phyloP scores from a whole-genome alignment of 2,113 vertebrate genomes.

The Grus americana region DNA sequence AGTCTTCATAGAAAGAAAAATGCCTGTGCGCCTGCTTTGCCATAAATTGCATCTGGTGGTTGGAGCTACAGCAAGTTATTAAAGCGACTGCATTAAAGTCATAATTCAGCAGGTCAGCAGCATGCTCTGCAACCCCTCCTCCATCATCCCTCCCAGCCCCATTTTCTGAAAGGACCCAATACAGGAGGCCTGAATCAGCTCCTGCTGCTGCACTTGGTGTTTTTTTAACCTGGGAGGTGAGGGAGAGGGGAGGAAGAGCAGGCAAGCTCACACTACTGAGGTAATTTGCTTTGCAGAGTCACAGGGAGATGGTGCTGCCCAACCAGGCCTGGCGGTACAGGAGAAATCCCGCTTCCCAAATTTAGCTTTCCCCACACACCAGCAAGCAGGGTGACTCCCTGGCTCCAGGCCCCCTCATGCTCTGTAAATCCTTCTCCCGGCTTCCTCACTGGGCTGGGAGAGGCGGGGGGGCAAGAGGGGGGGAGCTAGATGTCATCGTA shows the following conservation, averaged over 20 bases:
- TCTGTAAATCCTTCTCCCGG: not conserved
- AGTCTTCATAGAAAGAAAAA: conserved; percentile 70
- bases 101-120: conserved; percentile 63
- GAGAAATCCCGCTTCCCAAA: not conserved
- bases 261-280: not conserved
- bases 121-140: conserved; percentile 31
- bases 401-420: not conserved
- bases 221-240: not conserved
- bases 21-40: conserved; percentile 56
- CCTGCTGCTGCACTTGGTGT: not conserved
- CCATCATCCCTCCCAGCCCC: conserved; percentile 24
- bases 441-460: not conserved
- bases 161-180: not conserved
- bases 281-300: not conserved
- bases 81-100: conserved; percentile 63
- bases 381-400: not conserved
- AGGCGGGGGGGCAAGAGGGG: not conserved
- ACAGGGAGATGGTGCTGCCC: not conserved
- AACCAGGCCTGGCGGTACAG: not conserved
- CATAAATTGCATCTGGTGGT: conserved; percentile 68
- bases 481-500: not conserved
- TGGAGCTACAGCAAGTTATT: conserved; percentile 66
- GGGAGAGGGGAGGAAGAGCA: not conserved
- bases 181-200: not conserved
- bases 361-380: not conserved